Base-by-base conservation (phyloP, 2,797 vertebrate species). In the Sebastiscus tertius region DNA sequence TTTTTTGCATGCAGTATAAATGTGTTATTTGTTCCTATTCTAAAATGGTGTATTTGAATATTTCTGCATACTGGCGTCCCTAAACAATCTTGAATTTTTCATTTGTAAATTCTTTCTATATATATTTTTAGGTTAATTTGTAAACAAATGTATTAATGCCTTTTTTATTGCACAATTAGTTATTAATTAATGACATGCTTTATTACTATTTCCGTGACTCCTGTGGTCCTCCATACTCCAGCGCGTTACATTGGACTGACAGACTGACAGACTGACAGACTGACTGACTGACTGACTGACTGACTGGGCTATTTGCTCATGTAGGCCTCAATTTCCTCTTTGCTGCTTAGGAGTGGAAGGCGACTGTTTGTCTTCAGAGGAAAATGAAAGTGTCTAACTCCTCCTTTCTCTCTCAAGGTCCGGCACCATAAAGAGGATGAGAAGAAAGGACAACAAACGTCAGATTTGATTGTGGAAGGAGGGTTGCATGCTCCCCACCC, bases 261-360 rank as follows among this genome's bases (percentile, higher is more conserved):
- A 24, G 24, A 24, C 24, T 24, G 24, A 24, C 24, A 1, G 24
- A 24, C 24, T 24, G 20, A 24, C 65, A 61, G 65, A 39, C 31
- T 27, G 27, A 27, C 26, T 26, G 26, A 26, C 26, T 26, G 26
- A 26, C 26, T 26, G 31, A 24, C 64, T 64, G 65, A 29, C 75
- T 76, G 16, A 75, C 67, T 42, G 75, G 75, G 71, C 84, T 61
- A 10, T 83, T 75, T 82, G 83, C 80, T 81, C 66, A 58, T 52
- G 84, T 86, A 88, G 89, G 93, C 91, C 90, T 83, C 89, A 11
- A 18, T 93, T 93, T 93, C 87, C 86, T 89, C 74, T 87, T 90
- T 88, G 77, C 68, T 75, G 79, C 82, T 86, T 70, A 76, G 64
- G 46, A 77, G 60, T 83, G 61, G 59, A 39, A 69, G 55, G 22